Base-by-base conservation (phyloP, 2,888 invertebrate species). In the Hoplodrina blanda region DNA sequence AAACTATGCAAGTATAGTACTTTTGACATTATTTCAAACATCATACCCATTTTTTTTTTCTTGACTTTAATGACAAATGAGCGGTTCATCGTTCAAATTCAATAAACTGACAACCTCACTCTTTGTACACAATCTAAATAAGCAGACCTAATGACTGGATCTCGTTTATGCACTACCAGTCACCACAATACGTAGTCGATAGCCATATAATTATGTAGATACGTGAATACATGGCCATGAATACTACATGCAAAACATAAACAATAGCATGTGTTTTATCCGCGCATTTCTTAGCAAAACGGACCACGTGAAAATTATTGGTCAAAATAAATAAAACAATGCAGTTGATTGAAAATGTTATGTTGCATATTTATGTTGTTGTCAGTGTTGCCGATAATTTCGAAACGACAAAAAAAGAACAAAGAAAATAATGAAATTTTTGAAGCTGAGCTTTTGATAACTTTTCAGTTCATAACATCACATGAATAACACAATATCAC, bases 281-380 rank as follows among this genome's bases (percentile, higher is more conserved):
- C 1, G 7, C 7, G 19, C 3, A 2, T 25, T 20, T 13, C 10
- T 41, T 41, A 37, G 37, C 17, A 19, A 57, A 66, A n/a, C 41
- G 30, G 0, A 15, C 15, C 15, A 46, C 46, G 5, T 33, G 10
- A 33, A 67, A 54, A 67, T 37, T 46, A 20, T 3, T 33, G 15
- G 41, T 49, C 25, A 54, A 68, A 76, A 68, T 67, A 55, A 75
- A 50, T 46, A 46, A 69, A 73, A 76, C 69, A 73, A 69, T 46
- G 37, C 55, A 30, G 50, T 60, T 68, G 69, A 76, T 73, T 68
- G 54, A 79, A 80, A 69, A 55, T 25, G 49, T 49, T 13, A 59
- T 41, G 59, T 68, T 68, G 33, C 50, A 60, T 73, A 60, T 73
- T 76, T 69, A 76, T 69, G 19, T 55, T 60, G 54, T 66, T 67